Evolutionary conservation across 2,888 invertebrate species (phyloP).

Genomic region (Disparrhopalites patrizii): DNA sequence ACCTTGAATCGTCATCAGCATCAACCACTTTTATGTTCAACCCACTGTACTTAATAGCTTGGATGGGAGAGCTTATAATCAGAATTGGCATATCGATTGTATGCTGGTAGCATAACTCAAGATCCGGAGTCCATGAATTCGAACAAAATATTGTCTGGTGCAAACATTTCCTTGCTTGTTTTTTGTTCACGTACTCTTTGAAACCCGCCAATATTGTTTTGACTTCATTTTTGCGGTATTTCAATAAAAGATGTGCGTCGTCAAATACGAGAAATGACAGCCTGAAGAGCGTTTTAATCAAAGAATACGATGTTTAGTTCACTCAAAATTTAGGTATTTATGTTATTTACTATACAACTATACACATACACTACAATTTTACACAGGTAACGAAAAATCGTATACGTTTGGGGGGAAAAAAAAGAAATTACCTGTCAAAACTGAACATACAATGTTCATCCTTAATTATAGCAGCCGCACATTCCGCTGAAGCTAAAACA

Average conservation of each 20-base stretch:
- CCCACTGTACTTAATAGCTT: constrained; percentile 7
- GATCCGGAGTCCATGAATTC: constrained; percentile 12
- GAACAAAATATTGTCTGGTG: constrained; percentile 17
- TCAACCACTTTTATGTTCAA: constrained; percentile 9
- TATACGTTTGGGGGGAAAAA: no score
- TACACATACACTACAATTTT: no score
- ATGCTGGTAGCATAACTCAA: background rate
- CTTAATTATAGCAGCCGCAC: constrained; percentile 4
- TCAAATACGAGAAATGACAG: constrained; percentile 21
- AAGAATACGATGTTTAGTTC: no score
- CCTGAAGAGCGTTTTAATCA: constrained; percentile 6
- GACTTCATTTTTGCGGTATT: constrained; percentile 7
- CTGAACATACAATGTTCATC: constrained; percentile 1
- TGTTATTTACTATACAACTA: background rate
- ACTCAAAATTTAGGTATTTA: background rate
- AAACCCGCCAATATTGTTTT: constrained; percentile 10
- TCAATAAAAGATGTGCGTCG: constrained; percentile 20
- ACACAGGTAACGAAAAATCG: no score
- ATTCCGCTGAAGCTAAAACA: constrained; percentile 20
- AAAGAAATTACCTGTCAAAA: constrained; percentile 22
- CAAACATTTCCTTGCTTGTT: background rate
- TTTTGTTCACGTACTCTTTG: background rate
- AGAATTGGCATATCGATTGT: constrained; percentile 2
- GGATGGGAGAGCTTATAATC: constrained; percentile 16
- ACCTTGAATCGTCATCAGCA: background rate